A percentile compares a stretch with the other conserved stretches of the same genome.
phyloP scores from a whole-genome alignment of 92 coral and sea anemone species.

The Epizoanthus illoricatus region DNA sequence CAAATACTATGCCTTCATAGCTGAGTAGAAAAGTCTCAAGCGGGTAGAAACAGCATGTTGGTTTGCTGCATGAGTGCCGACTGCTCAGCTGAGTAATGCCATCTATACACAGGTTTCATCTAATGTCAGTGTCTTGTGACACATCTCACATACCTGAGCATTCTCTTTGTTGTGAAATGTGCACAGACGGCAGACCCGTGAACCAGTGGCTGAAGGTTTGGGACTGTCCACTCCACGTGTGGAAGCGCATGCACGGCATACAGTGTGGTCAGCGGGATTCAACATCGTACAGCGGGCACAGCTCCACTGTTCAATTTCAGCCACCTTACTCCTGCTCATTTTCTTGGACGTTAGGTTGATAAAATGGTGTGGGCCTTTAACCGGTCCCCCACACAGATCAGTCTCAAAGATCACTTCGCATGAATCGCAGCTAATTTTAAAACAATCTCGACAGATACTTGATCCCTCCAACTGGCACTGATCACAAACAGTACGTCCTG shows the following conservation, averaged over 20 bases:
- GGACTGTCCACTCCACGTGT: slow-evolving; percentile 51
- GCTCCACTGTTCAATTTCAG: slow-evolving; percentile 35
- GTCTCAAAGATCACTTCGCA: not conserved
- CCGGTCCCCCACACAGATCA: slow-evolving; percentile 7
- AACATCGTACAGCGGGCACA: slow-evolving; percentile 63
- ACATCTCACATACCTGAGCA: slow-evolving; percentile 44
- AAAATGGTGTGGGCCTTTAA: slow-evolving; percentile 5
- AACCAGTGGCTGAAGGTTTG: slow-evolving; percentile 40
- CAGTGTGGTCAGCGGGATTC: slow-evolving; percentile 47
- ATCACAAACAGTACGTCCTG: not conserved
- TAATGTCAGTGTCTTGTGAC: slow-evolving; percentile 34
- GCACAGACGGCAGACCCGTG: slow-evolving; percentile 48
- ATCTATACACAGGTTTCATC: slow-evolving; percentile 43
- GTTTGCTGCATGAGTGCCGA: no score
- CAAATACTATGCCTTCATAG: no score
- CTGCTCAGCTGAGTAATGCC: no score
- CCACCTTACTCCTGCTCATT: not conserved
- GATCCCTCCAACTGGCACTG: slow-evolving; percentile 5
- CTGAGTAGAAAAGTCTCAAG: no score
- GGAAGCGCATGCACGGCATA: slow-evolving; percentile 55
- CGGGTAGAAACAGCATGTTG: no score
- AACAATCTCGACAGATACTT: not conserved
- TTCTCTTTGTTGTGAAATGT: slow-evolving; percentile 48
- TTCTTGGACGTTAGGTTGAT: not conserved
- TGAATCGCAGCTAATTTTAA: not conserved